A percentile compares a stretch with the other conserved stretches of the same genome.
Conservation (phyloP, 2,797 vertebrate species). For the Nothura maculosa region DNA sequence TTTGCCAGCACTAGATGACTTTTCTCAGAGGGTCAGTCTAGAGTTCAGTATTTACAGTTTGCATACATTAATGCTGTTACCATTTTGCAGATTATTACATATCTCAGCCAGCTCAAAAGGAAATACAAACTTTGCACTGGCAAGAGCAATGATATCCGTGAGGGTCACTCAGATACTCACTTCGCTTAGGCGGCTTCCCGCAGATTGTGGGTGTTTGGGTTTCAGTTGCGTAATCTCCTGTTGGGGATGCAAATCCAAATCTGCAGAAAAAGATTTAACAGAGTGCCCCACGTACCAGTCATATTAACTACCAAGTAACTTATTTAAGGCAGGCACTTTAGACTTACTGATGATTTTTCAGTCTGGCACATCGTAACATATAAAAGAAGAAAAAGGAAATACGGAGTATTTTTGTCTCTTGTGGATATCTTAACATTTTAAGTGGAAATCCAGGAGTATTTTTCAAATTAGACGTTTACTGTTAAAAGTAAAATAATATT, state of each 20-base stretch:
- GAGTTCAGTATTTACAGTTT: slow-evolving; percentile 8
- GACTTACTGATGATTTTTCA: slow-evolving; percentile 61
- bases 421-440: background rate
- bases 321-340: slow-evolving; percentile 46
- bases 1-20: background rate
- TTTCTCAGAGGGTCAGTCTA: background rate
- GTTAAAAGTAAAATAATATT: background rate
- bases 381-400: background rate
- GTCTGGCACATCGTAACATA: background rate
- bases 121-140: slow-evolving; percentile 18
- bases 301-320: slow-evolving; percentile 14
- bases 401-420: background rate
- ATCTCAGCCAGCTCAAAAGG: background rate
- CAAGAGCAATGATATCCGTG: background rate
- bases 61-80: background rate
- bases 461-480: background rate
- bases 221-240: slow-evolving; percentile 40
- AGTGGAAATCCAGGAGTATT: slow-evolving; percentile 15
- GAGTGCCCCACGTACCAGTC: background rate
- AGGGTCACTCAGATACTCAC: slow-evolving; percentile 27
- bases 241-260: slow-evolving; percentile 31
- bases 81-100: slow-evolving; percentile 21
- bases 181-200: slow-evolving; percentile 24
- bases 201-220: slow-evolving; percentile 57
- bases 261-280: slow-evolving; percentile 55